phyloP scores from a whole-genome alignment of 2,113 vertebrate species.

The Sigmodon hispidus region DNA sequence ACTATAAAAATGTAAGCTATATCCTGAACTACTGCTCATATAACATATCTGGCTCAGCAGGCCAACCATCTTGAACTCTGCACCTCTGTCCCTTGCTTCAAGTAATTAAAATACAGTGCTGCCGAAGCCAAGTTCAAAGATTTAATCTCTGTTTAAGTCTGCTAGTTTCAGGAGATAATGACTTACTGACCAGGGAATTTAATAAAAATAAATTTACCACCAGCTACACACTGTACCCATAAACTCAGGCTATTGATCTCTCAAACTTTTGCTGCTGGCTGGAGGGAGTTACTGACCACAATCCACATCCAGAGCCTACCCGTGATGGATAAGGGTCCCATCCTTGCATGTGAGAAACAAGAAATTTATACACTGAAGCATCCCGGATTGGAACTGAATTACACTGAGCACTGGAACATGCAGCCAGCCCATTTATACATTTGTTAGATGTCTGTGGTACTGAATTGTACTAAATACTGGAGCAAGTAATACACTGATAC shows the following conservation, averaged over 20 bases:
- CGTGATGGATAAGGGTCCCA: not conserved
- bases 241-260: not conserved
- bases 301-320: not conserved
- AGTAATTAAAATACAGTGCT: not conserved
- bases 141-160: not conserved
- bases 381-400: not conserved
- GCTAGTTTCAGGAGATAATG: constrained; percentile 41
- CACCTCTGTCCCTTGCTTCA: not conserved
- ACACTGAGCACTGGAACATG: not conserved
- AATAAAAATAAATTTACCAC: constrained; percentile 17
- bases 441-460: not conserved
- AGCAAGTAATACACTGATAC: accelerated
- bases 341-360: not conserved
- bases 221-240: not conserved
- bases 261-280: not conserved
- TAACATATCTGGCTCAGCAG: not conserved
- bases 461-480: not conserved
- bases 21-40: not conserved
- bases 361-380: not conserved
- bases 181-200: constrained; percentile 46
- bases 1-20: not conserved
- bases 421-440: no score
- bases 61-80: not conserved
- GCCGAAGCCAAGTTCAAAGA: not conserved
- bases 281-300: not conserved